These are phyloP conservation scores for Ichneumon xanthorius DNA, from an alignment of 2,888 invertebrate genomes.

Conservation along the genomic window DNA sequence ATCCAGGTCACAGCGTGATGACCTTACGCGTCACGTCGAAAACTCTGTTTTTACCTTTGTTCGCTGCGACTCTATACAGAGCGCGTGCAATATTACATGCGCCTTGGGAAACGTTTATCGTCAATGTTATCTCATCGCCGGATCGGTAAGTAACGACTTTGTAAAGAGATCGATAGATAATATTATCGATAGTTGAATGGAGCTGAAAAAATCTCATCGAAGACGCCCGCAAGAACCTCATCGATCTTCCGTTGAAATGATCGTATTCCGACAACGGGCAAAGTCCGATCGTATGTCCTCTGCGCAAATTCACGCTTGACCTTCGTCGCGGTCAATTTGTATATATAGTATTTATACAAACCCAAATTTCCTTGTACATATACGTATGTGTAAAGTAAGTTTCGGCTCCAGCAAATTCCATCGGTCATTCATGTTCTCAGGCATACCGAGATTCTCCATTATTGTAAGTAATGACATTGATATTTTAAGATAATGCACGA, in stretches of 20 bases:
- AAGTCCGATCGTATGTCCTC: slow-evolving; percentile 50
- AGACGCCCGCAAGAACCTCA: not conserved
- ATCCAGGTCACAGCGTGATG: slow-evolving; percentile 78
- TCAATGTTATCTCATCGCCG: not conserved
- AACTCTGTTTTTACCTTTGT: slow-evolving; percentile 11
- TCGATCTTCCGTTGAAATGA: slow-evolving; percentile 35
- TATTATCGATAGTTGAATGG: not conserved
- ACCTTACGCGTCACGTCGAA: slow-evolving; percentile 53
- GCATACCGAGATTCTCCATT: not conserved
- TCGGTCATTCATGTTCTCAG: not conserved
- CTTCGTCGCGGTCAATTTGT: not conserved
- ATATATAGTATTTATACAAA: not conserved
- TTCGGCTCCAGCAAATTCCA: not conserved
- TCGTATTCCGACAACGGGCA: slow-evolving; percentile 36
- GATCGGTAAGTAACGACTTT: not conserved
- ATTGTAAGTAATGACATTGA: not conserved
- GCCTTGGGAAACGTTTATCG: not conserved
- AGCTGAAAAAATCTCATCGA: not conserved
- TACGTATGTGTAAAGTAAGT: not conserved
- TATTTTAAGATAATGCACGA: not conserved
- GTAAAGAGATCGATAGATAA: not conserved
- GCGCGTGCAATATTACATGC: not conserved
- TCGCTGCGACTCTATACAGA: not conserved
- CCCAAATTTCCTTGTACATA: not conserved
- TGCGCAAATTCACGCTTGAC: not conserved